Conservation (phyloP, 1,140 invertebrate species). For the Drosophila ohnishii region DNA sequence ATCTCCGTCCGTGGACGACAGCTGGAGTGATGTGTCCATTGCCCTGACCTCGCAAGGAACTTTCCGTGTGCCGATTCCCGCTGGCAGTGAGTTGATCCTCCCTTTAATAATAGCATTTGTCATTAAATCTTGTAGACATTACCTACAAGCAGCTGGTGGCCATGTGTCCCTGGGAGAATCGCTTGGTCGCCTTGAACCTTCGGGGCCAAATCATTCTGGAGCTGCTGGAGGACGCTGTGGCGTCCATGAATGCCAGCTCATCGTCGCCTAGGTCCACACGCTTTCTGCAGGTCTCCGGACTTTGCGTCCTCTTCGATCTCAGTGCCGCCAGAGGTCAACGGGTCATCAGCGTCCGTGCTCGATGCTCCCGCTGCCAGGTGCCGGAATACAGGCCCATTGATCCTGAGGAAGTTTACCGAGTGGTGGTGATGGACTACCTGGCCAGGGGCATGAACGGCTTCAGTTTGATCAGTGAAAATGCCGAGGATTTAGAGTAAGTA, state of each 20-base stretch:
- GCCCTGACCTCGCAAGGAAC: constrained; percentile 65
- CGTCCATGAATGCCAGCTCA: constrained; percentile 80
- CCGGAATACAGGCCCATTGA: constrained; percentile 85
- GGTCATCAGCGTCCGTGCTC: constrained; percentile 84
- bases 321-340: constrained; percentile 84
- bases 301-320: constrained; percentile 84
- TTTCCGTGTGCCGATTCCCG: constrained; percentile 59
- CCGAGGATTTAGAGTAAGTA: constrained; percentile 54
- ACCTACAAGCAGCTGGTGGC: constrained; percentile 88
- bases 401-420: constrained; percentile 85
- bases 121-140: constrained; percentile 83
- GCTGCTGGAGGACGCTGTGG: constrained; percentile 86
- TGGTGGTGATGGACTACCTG: constrained; percentile 87
- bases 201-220: constrained; percentile 86
- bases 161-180: constrained; percentile 89
- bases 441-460: constrained; percentile 88
- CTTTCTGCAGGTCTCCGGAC: constrained; percentile 86
- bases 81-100: constrained; percentile 50
- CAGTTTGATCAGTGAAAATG: constrained; percentile 76
- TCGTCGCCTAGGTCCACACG: constrained; percentile 55
- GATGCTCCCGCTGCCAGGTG: constrained; percentile 87
- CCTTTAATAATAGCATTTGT: background rate
- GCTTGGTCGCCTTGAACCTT: constrained; percentile 87
- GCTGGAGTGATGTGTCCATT: constrained; percentile 67
- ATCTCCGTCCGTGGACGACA: background rate